phyloP scores from a whole-genome alignment of 1,140 invertebrate species.

The Argopecten irradians region DNA sequence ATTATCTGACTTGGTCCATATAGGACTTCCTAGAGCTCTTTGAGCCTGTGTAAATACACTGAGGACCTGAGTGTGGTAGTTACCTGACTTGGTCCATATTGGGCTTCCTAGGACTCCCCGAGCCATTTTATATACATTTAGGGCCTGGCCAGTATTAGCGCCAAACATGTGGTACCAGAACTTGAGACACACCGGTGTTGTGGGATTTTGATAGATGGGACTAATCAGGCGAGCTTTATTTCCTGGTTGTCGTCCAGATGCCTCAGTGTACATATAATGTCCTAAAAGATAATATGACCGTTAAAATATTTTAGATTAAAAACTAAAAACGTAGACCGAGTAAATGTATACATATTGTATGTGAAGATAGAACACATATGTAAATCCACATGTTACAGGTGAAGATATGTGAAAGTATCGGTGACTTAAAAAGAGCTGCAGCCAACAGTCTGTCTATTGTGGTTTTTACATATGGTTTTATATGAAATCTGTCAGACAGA shows the following conservation, averaged over 20 bases:
- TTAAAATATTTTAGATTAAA: neutral
- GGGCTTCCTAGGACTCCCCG: constrained; percentile 38
- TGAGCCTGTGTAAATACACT: too few species aligned
- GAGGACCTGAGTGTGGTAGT: too few species aligned
- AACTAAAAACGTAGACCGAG: neutral
- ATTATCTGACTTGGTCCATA: too few species aligned
- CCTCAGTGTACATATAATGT: constrained; percentile 73
- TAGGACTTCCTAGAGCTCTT: too few species aligned
- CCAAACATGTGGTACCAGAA: constrained; percentile 90
- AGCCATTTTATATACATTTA: constrained; percentile 63
- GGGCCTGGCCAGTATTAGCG: constrained; percentile 54
- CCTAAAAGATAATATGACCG: constrained; percentile 53
- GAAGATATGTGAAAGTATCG: too few species aligned
- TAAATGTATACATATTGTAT: neutral
- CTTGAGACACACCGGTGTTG: constrained; percentile 59
- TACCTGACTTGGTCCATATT: constrained; percentile 53
- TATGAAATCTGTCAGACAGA: too few species aligned
- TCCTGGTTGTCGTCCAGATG: constrained; percentile 58
- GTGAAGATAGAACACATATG: neutral
- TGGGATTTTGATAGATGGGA: constrained; percentile 53
- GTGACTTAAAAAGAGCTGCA: too few species aligned
- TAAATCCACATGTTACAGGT: neutral
- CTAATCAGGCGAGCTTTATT: constrained; percentile 65
- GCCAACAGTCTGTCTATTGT: too few species aligned
- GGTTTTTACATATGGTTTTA: too few species aligned